Evolutionary conservation across 2,888 invertebrate species (phyloP), one percentile per base, ranked within the genome.

Genomic region (Cryptocephalus moraei): DNA sequence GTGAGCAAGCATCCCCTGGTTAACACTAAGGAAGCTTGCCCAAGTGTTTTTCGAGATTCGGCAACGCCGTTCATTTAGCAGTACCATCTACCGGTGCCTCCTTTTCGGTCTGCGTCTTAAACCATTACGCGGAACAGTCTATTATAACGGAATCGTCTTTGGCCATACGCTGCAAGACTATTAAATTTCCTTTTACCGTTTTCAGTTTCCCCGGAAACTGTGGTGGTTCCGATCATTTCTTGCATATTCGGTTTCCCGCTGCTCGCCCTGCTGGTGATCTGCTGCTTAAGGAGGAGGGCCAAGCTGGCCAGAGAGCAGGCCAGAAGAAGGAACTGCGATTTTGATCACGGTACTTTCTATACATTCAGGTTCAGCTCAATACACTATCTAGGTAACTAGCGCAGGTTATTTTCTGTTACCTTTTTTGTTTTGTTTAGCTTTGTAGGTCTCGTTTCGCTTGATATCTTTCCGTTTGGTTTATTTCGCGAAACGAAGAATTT

Each of bases 171-270:
- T 22, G 2, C 2, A 22, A 22, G 22, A 22, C 3, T 22, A 4
- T 22, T 22, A 22, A 22, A 22, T 22, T 22, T 22, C 22, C 39
- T 40, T 44, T 39, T 11, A 49, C 53, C 58, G 56, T 46, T 78
- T 77, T 31, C 80, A 91, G 91, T 91, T 55, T 83, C 89, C 43
- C 88, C 90, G 44, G 90, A 91, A 71, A 88, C 87, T 46, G 86
- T 91, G 57, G 89, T 91, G 45, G 83, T 91, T 56, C 90, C 91
- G 39, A 91, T 91, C 58, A 84, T 91, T 44, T 90, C 91, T 47
- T 90, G 91, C 70, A 91, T 91, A 65, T 80, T 91, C 63, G 91
- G 91, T 49, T 91, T 92, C 65, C 91, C 91, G 36, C 73, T 91
- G 55, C 71, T 92, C 66, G 91, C 91, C 3, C 76, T 91, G 49